Evolutionary conservation across 2,888 invertebrate genomes (phyloP), one percentile per base, ranked within the genome.

Genomic region (Caenorhabditis sinica): DNA sequence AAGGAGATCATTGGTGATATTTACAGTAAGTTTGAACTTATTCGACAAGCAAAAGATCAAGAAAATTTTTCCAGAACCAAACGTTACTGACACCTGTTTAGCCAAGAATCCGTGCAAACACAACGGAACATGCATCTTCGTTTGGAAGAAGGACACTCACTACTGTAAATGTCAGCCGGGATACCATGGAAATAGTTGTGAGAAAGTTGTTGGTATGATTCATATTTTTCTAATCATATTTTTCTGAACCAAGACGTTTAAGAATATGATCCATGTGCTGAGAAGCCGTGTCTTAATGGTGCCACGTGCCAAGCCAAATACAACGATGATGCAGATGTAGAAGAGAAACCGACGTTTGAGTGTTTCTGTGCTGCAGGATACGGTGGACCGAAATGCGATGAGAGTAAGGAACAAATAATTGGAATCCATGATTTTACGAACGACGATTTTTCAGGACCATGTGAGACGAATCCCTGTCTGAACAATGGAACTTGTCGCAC

Each of bases 401-500:
- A 89, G 68, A 87, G 92, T 91, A 33, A 30, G 71, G 13, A 40
- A 40, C 1, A 15, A 68, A 20, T 28, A 20, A 15, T 60, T 61
- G 30, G 15, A 45, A 4, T n/a, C n/a, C n/a, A n/a, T 36, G 23
- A 53, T 15, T 23, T 45, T 1, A n/a, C 36, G 0, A 28, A 60
- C 25, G 43, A 2, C 5, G 56, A 25, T 15, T 30, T 69, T 85
- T 17, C 36, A 86, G 87, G 82, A 68, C 88, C 86, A 0, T 88
- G 86, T 75, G 86, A 90, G 36, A 84, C 86, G 1, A 89, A 90
- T 75, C 92, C 92, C 0, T 92, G 92, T 82, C 71, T 89, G 20
- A 92, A 92, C 82, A 90, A 90, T 68, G 92, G 92, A 56, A 92
- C 91, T 2, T 92, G 92, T 68, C 83, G 92, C 8, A 91, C 91